phyloP scores from a whole-genome alignment of 2,797 vertebrate genomes.

The Lophius americanus region DNA sequence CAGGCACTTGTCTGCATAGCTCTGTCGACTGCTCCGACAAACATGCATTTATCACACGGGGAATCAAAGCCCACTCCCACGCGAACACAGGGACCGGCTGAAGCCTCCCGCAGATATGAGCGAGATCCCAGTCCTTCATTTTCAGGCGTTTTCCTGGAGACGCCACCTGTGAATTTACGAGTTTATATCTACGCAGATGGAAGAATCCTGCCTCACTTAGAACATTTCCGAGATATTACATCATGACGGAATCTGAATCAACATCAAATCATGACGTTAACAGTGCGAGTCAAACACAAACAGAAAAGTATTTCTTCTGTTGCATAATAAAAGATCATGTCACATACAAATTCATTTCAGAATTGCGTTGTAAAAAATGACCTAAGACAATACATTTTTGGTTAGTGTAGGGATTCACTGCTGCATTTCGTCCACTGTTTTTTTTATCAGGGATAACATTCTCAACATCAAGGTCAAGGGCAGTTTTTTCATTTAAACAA shows the following conservation, averaged over 20 bases:
- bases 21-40: constrained; percentile 40
- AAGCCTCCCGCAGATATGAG: constrained; percentile 7
- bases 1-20: constrained; percentile 47
- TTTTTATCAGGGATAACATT: constrained; percentile 57
- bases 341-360: too few relatives aligned
- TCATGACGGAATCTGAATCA: constrained; percentile 30
- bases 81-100: constrained; percentile 5
- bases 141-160: not conserved
- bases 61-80: constrained; percentile 35
- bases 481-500: constrained; percentile 41
- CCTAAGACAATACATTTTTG: not conserved
- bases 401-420: constrained; percentile 21
- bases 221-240: not conserved
- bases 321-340: constrained; percentile 4
- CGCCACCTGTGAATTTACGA: too few relatives aligned
- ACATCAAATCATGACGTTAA: constrained; percentile 18
- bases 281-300: constrained; percentile 21
- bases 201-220: too few relatives aligned
- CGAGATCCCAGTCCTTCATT: not conserved
- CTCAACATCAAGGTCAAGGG: constrained; percentile 53
- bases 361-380: too few relatives aligned
- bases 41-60: constrained; percentile 46
- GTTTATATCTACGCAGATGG: too few relatives aligned
- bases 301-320: not conserved
- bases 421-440: constrained; percentile 46